phyloP scores from a whole-genome alignment of 2,797 vertebrate species.

The Sylvia borin region DNA sequence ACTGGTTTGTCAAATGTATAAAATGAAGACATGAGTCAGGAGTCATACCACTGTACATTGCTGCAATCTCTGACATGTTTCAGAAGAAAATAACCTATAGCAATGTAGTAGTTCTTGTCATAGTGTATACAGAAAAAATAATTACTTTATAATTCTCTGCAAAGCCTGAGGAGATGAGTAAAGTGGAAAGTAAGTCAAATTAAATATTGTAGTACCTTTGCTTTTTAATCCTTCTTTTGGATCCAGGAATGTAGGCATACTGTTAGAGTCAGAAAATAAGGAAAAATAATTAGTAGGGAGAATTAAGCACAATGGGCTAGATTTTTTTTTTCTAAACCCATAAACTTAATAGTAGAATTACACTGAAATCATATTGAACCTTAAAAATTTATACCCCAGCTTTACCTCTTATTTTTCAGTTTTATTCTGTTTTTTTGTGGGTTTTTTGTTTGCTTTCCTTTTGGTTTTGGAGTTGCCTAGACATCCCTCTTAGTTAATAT shows the following conservation, averaged over 20 bases:
- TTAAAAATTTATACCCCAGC: background rate
- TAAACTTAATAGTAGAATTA: background rate
- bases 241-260: background rate
- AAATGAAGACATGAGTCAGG: background rate
- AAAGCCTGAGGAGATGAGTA: background rate
- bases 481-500: slow-evolving; percentile 42
- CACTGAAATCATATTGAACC: background rate
- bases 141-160: background rate
- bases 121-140: background rate
- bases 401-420: background rate
- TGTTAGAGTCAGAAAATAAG: background rate
- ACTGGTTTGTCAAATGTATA: background rate
- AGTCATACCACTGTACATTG: background rate
- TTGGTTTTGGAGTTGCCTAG: background rate
- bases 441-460: background rate
- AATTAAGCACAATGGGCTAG: background rate
- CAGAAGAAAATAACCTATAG: background rate
- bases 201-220: background rate
- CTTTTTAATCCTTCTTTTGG: background rate
- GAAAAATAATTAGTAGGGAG: background rate
- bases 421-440: background rate
- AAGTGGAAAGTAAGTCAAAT: background rate
- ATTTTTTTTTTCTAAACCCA: background rate
- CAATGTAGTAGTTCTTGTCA: background rate
- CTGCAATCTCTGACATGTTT: background rate